A percentile compares a stretch with the other conserved stretches of the same genome.
These are phyloP conservation scores for Phylloscopus trochilus DNA, from an alignment of 2,113 vertebrate genomes.

Conservation along the genomic window DNA sequence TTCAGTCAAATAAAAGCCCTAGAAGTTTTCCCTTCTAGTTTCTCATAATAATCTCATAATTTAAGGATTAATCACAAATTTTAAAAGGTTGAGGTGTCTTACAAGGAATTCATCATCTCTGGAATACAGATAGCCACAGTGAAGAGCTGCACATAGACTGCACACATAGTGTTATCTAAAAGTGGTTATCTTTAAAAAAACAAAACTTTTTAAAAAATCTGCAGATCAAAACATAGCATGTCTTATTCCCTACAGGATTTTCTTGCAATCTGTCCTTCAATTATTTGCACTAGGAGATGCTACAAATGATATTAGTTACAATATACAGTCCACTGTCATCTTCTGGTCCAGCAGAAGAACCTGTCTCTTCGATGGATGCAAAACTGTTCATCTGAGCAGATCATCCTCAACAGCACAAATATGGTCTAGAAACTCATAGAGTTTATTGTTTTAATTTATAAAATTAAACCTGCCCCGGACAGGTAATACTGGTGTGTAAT, in stretches of 20 bases:
- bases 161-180: conserved; percentile 38
- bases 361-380: conserved; percentile 64
- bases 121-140: conserved; percentile 42
- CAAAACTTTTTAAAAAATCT: not conserved
- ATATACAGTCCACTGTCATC: conserved; percentile 55
- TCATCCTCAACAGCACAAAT: conserved; percentile 74
- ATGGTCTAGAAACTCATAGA: conserved; percentile 78
- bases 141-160: conserved; percentile 48
- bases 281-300: conserved; percentile 48
- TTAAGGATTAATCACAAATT: conserved; percentile 19
- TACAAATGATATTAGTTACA: conserved; percentile 52
- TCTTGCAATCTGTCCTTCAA: conserved; percentile 53
- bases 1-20: not conserved
- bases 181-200: conserved; percentile 34
- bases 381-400: conserved; percentile 73
- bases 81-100: conserved; percentile 10
- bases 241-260: conserved; percentile 19
- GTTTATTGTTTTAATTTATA: conserved; percentile 81
- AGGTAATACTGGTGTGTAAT: conserved; percentile 73
- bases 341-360: conserved; percentile 73
- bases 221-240: conserved; percentile 38
- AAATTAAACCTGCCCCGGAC: conserved; percentile 81
- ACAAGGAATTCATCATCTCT: not conserved
- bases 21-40: conserved; percentile 6
- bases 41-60: not conserved